Conservation (phyloP, 2,797 vertebrate species). For the Oceanodroma leucorhoa region DNA sequence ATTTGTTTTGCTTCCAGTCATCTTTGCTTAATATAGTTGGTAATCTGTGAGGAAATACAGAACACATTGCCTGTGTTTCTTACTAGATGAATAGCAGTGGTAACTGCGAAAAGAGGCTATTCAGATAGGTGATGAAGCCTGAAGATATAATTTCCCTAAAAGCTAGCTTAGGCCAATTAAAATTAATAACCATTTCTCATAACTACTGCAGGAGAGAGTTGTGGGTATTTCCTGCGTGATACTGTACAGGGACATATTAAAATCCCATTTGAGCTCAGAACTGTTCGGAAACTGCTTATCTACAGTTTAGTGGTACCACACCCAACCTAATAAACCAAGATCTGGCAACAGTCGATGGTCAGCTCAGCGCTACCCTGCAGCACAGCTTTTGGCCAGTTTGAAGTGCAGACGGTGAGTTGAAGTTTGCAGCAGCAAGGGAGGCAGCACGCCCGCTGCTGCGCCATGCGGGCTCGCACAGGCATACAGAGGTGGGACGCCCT, state of each 20-base stretch:
- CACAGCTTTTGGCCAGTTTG: not conserved
- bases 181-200: slow-evolving; percentile 39
- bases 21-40: not conserved
- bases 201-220: not conserved
- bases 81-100: not conserved
- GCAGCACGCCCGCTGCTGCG: not conserved
- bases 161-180: slow-evolving; percentile 1
- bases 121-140: slow-evolving; percentile 18
- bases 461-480: not conserved
- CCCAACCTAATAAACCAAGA: not conserved
- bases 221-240: not conserved
- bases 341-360: not conserved
- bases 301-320: accelerated
- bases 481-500: not conserved
- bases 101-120: not conserved
- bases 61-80: not conserved
- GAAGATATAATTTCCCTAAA: slow-evolving; percentile 10
- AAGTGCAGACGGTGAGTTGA: not conserved
- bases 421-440: not conserved
- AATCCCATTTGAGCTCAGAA: not conserved
- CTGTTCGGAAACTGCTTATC: not conserved
- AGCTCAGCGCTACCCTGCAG: accelerated
- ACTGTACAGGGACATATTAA: not conserved
- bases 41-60: slow-evolving; percentile 10
- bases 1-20: slow-evolving; percentile 10